Evolutionary conservation across 37 sponge, comb jelly and placozoan species (phyloP), one percentile per base, ranked within the genome.

Genomic region (Diacarnus erythraeanus): DNA sequence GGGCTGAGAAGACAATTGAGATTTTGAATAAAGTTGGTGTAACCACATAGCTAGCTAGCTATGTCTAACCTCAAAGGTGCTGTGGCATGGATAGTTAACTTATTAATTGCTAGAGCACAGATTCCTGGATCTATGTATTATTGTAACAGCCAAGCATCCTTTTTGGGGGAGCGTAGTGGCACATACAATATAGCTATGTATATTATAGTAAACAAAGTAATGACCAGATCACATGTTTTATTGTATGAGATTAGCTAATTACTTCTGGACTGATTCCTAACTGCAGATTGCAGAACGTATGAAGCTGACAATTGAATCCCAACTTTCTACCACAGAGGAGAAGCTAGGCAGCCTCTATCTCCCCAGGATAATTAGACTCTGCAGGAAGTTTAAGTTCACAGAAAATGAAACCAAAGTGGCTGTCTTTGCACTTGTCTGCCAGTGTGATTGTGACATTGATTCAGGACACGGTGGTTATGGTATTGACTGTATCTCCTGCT

Each of bases 361-460:
- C 2, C 94, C 94, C 23, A 75, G 94, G 23, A 68, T 89, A 36
- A 85, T 85, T 26, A 64, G 86, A 26, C 80, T 93, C 21, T 71
- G 80, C 42, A 75, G 80, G 12, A 69, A 75, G 40, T 82, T 76
- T 67, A 82, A 89, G 67, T 65, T 93, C 29, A 77, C 61, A n/a
- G 84, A 84, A 25, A 80, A 57, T 21, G 94, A 93, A 81, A 72
- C 83, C 0, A 36, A 18, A 36, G 67, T 82, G 2, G 65, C 90
- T 26, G 58, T 58, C 67, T 93, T 75, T 26, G 40, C 47, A 4
- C 47, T 78, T 1, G 66, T 64, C 0, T 12, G 34, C 3, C 78
- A 78, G 67, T 78, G 64, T 38, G 76, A 63, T 57, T 76, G 60
- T 38, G 76, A 47, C 51, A 6, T 15, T 47, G 51, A 47, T 15